Conservation (phyloP, 2,888 invertebrate genomes). For the Cerceris rybyensis region DNA sequence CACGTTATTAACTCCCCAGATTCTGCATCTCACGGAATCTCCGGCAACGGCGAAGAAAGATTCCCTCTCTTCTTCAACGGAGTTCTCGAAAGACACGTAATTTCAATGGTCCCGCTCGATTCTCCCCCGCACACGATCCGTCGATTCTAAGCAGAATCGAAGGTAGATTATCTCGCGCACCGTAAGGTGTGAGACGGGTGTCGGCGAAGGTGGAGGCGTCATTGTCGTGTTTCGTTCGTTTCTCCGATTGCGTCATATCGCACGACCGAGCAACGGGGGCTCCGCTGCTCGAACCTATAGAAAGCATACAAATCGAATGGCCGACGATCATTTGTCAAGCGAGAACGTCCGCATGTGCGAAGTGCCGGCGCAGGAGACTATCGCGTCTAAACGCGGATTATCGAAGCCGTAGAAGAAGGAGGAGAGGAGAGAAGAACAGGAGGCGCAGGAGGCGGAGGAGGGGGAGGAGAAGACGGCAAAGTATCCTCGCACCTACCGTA, state of each 20-base stretch:
- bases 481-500: conserved; percentile 59
- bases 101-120: conserved; percentile 13
- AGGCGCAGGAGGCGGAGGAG: conserved; percentile 21
- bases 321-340: conserved; percentile 71
- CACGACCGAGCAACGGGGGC: conserved; percentile 36
- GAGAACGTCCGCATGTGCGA: conserved; percentile 53
- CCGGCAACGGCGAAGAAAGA: conserved; percentile 10
- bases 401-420: conserved; percentile 27
- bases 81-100: conserved; percentile 11
- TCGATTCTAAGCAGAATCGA: conserved; percentile 10
- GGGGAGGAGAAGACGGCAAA: conserved; percentile 31
- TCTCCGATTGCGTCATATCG: conserved; percentile 62
- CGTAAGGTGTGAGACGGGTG: conserved; percentile 46
- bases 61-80: not conserved
- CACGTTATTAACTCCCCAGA: conserved; percentile 9
- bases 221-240: conserved; percentile 65
- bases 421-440: not conserved
- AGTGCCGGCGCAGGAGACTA: conserved; percentile 48
- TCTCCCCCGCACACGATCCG: conserved; percentile 32
- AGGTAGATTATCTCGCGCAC: conserved; percentile 24
- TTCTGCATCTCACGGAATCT: not conserved
- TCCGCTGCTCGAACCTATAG: conserved; percentile 50
- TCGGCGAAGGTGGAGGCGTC: conserved; percentile 63
- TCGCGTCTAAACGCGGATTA: conserved; percentile 62
- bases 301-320: conserved; percentile 72